phyloP scores from a whole-genome alignment of 2,797 vertebrate genomes.

The Phylloscopus collybita region DNA sequence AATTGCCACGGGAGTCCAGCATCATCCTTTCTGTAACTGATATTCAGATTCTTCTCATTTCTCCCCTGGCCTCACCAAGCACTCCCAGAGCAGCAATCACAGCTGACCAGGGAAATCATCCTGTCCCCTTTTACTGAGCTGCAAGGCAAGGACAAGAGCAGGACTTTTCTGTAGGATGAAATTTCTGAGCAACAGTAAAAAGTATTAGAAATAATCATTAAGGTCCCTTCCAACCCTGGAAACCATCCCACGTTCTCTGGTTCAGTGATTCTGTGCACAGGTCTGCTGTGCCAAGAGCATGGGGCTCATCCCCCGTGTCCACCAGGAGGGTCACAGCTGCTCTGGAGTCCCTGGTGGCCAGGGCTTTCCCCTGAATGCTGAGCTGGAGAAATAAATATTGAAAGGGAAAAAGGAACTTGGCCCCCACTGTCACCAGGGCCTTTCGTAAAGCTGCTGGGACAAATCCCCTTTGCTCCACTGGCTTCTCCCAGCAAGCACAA shows the following conservation, averaged over 20 bases:
- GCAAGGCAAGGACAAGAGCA: neutral
- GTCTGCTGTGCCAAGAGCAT: neutral
- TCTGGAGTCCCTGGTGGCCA: neutral
- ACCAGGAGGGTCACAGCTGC: neutral
- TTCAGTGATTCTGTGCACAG: rapidly evolving
- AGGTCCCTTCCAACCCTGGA: neutral
- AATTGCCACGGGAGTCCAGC: neutral
- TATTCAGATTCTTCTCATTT: neutral
- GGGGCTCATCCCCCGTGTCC: neutral
- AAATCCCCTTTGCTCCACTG: rapidly evolving
- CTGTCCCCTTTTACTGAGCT: neutral
- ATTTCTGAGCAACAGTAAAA: neutral
- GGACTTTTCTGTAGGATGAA: neutral
- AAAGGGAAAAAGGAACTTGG: neutral
- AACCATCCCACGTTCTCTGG: neutral
- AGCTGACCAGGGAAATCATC: neutral
- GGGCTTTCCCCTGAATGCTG: neutral
- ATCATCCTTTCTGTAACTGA: neutral
- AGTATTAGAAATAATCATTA: neutral
- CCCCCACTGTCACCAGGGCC: neutral
- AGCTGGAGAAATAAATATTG: neutral
- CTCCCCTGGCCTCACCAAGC: neutral
- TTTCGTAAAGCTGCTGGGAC: neutral
- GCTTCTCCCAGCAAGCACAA: neutral
- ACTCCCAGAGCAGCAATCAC: neutral